Evolutionary conservation across 2,113 vertebrate genomes (phyloP).

Genomic region (Pedetes capensis): DNA sequence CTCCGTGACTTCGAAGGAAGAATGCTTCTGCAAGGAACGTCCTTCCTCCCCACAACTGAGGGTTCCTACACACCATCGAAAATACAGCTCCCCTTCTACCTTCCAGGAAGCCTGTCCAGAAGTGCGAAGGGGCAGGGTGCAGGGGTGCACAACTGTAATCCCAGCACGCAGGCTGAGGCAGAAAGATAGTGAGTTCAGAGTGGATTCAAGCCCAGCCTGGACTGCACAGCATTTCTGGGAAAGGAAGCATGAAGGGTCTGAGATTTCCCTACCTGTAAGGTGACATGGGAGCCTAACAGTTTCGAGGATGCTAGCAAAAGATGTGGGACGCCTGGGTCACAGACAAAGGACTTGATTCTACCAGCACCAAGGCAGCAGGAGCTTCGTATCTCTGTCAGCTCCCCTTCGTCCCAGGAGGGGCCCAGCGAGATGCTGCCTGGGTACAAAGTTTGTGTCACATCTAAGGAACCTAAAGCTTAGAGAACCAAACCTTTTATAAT

Average conservation of each 20-base stretch:
- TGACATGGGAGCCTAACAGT: neutral
- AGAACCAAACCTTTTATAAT: neutral
- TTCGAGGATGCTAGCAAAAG: neutral
- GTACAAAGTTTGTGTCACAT: neutral
- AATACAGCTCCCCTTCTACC: neutral
- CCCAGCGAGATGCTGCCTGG: fast-evolving
- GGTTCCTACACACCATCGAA: neutral
- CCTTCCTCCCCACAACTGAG: neutral
- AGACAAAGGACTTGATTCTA: neutral
- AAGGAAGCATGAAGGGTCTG: too few relatives aligned
- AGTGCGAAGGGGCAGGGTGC: too few relatives aligned
- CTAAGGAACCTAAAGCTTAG: neutral
- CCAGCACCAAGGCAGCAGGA: neutral
- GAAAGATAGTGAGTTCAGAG: too few relatives aligned
- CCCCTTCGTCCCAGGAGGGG: neutral
- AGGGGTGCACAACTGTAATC: too few relatives aligned
- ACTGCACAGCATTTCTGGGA: too few relatives aligned
- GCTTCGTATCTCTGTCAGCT: neutral
- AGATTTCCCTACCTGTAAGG: neutral
- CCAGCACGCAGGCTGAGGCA: too few relatives aligned
- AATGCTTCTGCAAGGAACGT: neutral
- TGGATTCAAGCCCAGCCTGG: too few relatives aligned
- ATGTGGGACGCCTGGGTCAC: neutral
- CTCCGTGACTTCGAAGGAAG: neutral
- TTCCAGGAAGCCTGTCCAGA: neutral